A percentile compares a stretch with the other conserved stretches of the same genome.
Evolutionary conservation across 1,140 invertebrate genomes (phyloP).

Genomic region (Coelopa frigida): DNA sequence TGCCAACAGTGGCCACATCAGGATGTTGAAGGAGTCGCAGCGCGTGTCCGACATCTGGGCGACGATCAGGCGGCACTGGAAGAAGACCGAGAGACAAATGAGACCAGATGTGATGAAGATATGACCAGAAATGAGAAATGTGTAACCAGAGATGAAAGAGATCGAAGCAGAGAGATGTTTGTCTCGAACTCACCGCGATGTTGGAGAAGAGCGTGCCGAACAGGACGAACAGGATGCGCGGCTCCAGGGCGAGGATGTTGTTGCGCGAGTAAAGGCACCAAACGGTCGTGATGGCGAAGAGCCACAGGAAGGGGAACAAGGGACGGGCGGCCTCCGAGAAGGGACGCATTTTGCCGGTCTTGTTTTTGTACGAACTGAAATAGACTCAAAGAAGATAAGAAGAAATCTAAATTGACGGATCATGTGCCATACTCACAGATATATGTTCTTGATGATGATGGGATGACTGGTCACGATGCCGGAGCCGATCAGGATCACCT

Average conservation of each 20-base stretch:
- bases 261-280: conserved; percentile 79
- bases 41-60: conserved; percentile 91
- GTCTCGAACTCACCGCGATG: conserved; percentile 71
- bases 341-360: conserved; percentile 83
- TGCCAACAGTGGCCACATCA: conserved; percentile 64
- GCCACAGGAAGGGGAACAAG: conserved; percentile 64
- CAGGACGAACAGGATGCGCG: conserved; percentile 78
- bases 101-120: background rate
- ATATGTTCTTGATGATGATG: conserved; percentile 84
- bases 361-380: conserved; percentile 67
- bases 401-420: background rate
- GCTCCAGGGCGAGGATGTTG: conserved; percentile 71
- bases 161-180: background rate
- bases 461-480: conserved; percentile 79
- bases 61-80: conserved; percentile 87
- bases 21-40: conserved; percentile 73
- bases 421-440: conserved; percentile 59
- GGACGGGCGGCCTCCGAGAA: conserved; percentile 78
- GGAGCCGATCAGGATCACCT: conserved; percentile 75
- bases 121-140: conserved; percentile 47
- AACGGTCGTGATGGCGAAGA: conserved; percentile 65
- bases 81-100: background rate
- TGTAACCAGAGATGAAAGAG: background rate
- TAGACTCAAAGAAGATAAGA: background rate
- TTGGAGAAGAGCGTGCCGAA: conserved; percentile 93